Conservation (phyloP, 2,113 vertebrate genomes). For the Hypanus sabinus region DNA sequence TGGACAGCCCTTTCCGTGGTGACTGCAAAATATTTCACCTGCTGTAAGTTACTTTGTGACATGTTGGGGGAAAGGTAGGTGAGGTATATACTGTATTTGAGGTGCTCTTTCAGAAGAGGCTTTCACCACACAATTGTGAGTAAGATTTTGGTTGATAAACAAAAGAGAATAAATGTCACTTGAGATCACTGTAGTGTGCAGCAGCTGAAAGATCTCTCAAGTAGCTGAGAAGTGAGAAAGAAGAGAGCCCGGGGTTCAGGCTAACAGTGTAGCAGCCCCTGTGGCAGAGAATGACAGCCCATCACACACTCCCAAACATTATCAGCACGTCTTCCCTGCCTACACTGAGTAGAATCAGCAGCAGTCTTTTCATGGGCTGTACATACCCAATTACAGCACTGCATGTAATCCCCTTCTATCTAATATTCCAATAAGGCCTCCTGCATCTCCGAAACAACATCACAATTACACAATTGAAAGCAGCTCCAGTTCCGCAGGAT, state of each 20-base stretch:
- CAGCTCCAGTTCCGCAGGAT: not conserved
- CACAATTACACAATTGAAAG: not conserved
- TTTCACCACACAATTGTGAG: not conserved
- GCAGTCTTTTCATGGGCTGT: not conserved
- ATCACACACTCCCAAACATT: not conserved
- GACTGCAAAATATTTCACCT: not conserved
- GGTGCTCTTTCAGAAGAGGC: not conserved
- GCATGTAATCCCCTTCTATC: not conserved
- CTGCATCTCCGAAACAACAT: slow-evolving; percentile 1
- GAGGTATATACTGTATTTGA: no score
- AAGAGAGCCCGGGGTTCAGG: not conserved
- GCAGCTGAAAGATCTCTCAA: not conserved
- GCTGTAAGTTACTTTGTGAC: no score
- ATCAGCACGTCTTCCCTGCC: no score
- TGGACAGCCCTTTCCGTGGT: not conserved
- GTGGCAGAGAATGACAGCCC: not conserved
- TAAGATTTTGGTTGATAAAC: not conserved
- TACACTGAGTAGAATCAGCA: not conserved
- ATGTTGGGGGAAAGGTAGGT: no score
- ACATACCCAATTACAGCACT: not conserved
- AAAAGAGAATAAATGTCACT: not conserved
- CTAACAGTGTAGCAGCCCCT: not conserved
- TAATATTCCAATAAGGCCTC: not conserved
- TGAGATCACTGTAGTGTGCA: not conserved
- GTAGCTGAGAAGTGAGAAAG: not conserved